Evolutionary conservation across 2,797 vertebrate genomes (phyloP).

Genomic region (Melanotaenia parkinsoni): DNA sequence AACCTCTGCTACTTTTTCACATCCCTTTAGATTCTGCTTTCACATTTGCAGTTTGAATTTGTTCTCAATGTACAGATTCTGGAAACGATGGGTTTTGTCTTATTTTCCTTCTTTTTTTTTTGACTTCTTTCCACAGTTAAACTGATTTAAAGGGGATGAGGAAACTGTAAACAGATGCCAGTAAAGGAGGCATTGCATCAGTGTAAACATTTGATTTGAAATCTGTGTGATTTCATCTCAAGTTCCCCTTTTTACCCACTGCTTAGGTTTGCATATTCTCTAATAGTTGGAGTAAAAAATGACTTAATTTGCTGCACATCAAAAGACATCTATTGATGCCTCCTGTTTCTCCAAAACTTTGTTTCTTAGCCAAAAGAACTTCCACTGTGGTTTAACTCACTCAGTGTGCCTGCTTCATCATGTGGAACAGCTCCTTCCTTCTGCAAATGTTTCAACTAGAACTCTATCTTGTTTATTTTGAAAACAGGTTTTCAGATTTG

Average conservation of each 20-base stretch:
- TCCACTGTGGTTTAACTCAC: conserved; percentile 9
- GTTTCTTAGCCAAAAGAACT: conserved; percentile 19
- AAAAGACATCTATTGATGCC: conserved; percentile 31
- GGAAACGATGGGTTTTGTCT: conserved; percentile 15
- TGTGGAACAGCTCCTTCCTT: conserved; percentile 17
- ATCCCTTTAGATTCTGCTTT: conserved; percentile 19
- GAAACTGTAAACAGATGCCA: conserved; percentile 22
- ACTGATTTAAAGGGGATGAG: conserved; percentile 22
- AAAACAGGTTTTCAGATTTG: conserved; percentile 19
- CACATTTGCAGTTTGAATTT: conserved; percentile 11
- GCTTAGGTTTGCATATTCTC: background rate
- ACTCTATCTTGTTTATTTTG: conserved; percentile 29
- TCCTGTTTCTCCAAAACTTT: conserved; percentile 31
- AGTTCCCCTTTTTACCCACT: conserved; percentile 28
- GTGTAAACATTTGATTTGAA: conserved; percentile 34
- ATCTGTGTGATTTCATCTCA: conserved; percentile 41
- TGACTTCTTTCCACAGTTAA: conserved; percentile 7
- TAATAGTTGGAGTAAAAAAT: conserved; percentile 14
- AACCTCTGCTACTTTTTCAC: background rate
- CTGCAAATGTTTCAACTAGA: conserved; percentile 20
- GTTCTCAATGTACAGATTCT: conserved; percentile 22
- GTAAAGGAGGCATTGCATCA: conserved; percentile 21
- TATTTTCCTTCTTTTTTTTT: background rate
- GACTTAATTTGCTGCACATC: conserved; percentile 39
- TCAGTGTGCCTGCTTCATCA: conserved; percentile 15